phyloP scores from a whole-genome alignment of 1,140 invertebrate genomes.

The Lepidurus couesii region DNA sequence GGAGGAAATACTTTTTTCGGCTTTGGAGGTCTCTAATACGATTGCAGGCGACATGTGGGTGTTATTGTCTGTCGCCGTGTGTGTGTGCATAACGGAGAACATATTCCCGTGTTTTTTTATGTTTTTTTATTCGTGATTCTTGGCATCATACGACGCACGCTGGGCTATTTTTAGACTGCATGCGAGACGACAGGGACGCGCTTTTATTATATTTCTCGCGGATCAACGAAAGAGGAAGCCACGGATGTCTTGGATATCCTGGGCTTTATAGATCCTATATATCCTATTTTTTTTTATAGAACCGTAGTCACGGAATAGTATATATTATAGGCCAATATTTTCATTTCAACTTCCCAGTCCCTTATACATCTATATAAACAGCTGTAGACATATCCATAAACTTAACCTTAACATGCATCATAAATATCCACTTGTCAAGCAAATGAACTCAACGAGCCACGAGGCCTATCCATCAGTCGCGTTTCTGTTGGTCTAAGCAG shows the following conservation, averaged over 20 bases:
- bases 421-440: constrained; percentile 16
- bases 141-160: background rate
- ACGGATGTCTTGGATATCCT: too few species aligned
- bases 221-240: background rate
- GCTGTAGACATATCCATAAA: background rate
- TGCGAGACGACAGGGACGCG: background rate
- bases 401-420: background rate
- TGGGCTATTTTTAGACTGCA: background rate
- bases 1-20: background rate
- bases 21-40: too few species aligned
- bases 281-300: too few species aligned
- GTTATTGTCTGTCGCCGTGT: background rate
- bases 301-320: too few species aligned
- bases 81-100: background rate
- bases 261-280: too few species aligned
- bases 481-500: too few species aligned
- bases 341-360: too few species aligned
- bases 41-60: background rate
- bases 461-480: too few species aligned
- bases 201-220: background rate
- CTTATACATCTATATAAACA: background rate
- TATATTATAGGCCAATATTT: too few species aligned
- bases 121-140: constrained; percentile 7
- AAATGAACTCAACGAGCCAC: background rate
- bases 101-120: background rate